Percentiles rank a stretch among this genome's conserved stretches.
phyloP scores from a whole-genome alignment of 2,888 invertebrate genomes.

The Parochlus steinenii region DNA sequence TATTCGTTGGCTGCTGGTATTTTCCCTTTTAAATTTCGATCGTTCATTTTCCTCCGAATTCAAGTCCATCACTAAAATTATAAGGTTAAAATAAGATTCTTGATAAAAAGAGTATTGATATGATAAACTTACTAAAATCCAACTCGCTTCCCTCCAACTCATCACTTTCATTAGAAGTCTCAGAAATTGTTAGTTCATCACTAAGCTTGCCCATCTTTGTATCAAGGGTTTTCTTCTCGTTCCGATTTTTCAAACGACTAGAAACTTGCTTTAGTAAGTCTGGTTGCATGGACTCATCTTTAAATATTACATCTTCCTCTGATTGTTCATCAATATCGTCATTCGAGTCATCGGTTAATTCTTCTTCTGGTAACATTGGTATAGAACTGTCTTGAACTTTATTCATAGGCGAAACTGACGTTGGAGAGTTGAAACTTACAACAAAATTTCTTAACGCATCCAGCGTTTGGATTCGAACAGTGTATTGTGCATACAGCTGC shows the following conservation, averaged over 20 bases:
- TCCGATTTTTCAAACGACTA: conserved; percentile 3
- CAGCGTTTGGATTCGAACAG: conserved; percentile 72
- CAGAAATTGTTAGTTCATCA: conserved; percentile 5
- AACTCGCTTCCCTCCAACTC: conserved; percentile 9
- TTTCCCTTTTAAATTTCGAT: conserved; percentile 7
- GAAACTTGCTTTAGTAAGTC: conserved; percentile 11
- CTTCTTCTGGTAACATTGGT: conserved; percentile 9
- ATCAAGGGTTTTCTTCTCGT: conserved; percentile 4
- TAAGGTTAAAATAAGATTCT: background rate
- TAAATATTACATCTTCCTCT: conserved; percentile 5
- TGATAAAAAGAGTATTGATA: background rate
- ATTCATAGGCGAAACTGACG: conserved; percentile 6
- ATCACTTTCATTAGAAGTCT: conserved; percentile 7
- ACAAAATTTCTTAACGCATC: conserved; percentile 56
- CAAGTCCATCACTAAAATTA: conserved; percentile 8
- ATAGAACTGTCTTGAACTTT: conserved; percentile 9
- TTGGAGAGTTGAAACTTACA: conserved; percentile 6
- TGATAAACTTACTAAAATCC: conserved; percentile 6
- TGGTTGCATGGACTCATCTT: conserved; percentile 9
- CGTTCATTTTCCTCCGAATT: conserved; percentile 4
- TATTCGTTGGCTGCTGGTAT: too few species aligned
- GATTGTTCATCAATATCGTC: conserved; percentile 8
- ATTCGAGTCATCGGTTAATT: conserved; percentile 7
- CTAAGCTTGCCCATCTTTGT: background rate
- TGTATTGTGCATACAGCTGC: conserved; percentile 71